Conservation (phyloP, 1,140 invertebrate species). For the Listronotus bonariensis region DNA sequence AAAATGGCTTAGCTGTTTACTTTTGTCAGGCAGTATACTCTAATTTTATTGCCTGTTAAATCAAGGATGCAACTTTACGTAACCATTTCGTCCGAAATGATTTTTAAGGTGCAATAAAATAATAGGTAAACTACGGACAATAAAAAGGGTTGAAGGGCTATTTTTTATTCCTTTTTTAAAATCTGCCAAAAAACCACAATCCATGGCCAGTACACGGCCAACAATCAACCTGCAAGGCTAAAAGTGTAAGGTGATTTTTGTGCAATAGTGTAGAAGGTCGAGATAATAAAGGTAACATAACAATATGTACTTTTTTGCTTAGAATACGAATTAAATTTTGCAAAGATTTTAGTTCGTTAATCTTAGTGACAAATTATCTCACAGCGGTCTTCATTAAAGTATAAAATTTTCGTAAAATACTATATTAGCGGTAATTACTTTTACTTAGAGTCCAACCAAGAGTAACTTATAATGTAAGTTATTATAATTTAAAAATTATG, state of each 20-base stretch:
- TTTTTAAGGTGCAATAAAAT: slow-evolving; percentile 48
- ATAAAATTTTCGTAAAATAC: too few species aligned
- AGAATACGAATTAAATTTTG: too few species aligned
- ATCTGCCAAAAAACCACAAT: slow-evolving; percentile 44
- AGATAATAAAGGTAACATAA: neutral
- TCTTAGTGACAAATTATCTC: too few species aligned
- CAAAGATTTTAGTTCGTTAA: too few species aligned
- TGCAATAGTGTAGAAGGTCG: slow-evolving; percentile 7
- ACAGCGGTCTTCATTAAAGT: too few species aligned
- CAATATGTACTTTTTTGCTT: too few species aligned
- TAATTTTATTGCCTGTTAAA: neutral
- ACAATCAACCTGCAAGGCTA: slow-evolving; percentile 41
- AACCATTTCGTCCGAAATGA: slow-evolving; percentile 14
- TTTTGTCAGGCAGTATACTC: neutral
- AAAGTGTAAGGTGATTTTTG: slow-evolving; percentile 1
- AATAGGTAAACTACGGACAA: slow-evolving; percentile 33
- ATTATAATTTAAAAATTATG: too few species aligned
- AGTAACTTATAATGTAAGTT: too few species aligned
- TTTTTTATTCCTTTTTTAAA: slow-evolving; percentile 20
- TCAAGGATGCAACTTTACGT: slow-evolving; percentile 27
- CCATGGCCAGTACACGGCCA: slow-evolving; percentile 44
- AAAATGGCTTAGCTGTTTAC: too few species aligned
- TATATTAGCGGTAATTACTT: too few species aligned
- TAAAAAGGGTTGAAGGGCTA: slow-evolving; percentile 39
- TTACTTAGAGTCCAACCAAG: too few species aligned